Percentiles rank a stretch among this genome's conserved stretches.
phyloP scores from a whole-genome alignment of 1,140 invertebrate genomes.

The Panonychus citri region DNA sequence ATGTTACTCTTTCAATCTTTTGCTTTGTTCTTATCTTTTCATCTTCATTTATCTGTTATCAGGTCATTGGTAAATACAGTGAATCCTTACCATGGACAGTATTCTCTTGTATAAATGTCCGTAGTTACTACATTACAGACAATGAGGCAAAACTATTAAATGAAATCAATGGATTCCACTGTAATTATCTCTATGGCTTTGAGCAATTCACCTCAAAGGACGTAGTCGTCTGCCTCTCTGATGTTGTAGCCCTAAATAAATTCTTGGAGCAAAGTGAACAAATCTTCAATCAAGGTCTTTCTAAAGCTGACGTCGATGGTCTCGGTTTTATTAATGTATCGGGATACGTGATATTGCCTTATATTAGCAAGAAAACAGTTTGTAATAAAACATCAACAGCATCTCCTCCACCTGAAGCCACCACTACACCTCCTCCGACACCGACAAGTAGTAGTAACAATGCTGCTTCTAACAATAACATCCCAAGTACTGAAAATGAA shows the following conservation, averaged over 20 bases:
- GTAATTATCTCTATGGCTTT: conserved; percentile 59
- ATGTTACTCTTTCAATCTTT: not conserved
- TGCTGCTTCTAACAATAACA: too few relatives aligned
- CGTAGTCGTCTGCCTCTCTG: conserved; percentile 56
- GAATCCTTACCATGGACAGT: conserved; percentile 19
- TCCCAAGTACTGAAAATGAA: too few relatives aligned
- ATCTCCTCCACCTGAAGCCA: too few relatives aligned
- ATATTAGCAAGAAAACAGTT: conserved; percentile 36
- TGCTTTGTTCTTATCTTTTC: too few relatives aligned
- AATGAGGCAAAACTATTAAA: conserved; percentile 66
- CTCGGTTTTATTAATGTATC: conserved; percentile 75
- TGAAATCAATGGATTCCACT: conserved; percentile 78
- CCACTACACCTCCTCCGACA: too few relatives aligned
- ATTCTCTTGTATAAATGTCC: conserved; percentile 50
- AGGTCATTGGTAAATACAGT: conserved; percentile 36
- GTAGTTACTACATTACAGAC: conserved; percentile 77
- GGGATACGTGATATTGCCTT: conserved; percentile 75
- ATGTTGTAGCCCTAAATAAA: conserved; percentile 69
- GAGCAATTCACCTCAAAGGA: conserved; percentile 72
- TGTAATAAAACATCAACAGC: too few relatives aligned
- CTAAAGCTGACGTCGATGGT: conserved; percentile 24
- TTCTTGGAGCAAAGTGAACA: conserved; percentile 52
- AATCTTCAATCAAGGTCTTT: conserved; percentile 46
- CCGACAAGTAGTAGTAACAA: too few relatives aligned
- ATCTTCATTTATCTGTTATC: not conserved